Evolutionary conservation across 2,888 invertebrate species (phyloP).

Genomic region (Trypoxylon attenuatum): DNA sequence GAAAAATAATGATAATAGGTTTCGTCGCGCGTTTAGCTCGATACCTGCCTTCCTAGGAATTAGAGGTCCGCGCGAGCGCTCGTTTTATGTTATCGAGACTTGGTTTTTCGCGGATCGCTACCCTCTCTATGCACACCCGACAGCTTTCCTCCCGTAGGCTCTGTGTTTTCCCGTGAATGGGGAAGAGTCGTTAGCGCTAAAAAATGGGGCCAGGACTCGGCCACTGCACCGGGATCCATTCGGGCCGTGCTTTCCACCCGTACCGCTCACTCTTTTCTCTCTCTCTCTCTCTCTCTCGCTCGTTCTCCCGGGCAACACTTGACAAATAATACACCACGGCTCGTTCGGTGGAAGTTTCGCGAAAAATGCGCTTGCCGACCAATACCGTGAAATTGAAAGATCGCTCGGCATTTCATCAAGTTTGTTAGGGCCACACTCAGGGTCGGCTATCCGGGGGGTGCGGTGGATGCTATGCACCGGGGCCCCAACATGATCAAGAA

Average conservation of each 20-base stretch:
- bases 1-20: slow-evolving; percentile 48
- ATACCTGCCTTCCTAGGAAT: not conserved
- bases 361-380: slow-evolving; percentile 1
- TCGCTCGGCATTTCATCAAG: slow-evolving; percentile 6
- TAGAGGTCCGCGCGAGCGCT: slow-evolving; percentile 7
- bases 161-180: too few relatives aligned
- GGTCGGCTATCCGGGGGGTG: too few relatives aligned
- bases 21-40: slow-evolving; percentile 30
- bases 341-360: not conserved
- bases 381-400: slow-evolving; percentile 1
- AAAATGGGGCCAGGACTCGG: not conserved
- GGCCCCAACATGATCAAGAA: too few relatives aligned
- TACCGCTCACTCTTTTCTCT: not conserved
- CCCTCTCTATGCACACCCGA: not conserved
- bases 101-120: slow-evolving; percentile 11
- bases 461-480: too few relatives aligned
- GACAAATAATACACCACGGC: not conserved
- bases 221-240: not conserved
- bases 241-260: not conserved
- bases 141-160: not conserved
- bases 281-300: not conserved
- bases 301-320: not conserved
- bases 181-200: not conserved
- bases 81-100: slow-evolving; percentile 23
- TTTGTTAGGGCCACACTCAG: too few relatives aligned